Evolutionary conservation across 2,888 invertebrate species (phyloP), one percentile per base, ranked within the genome.

Genomic region (Agelastica alni): DNA sequence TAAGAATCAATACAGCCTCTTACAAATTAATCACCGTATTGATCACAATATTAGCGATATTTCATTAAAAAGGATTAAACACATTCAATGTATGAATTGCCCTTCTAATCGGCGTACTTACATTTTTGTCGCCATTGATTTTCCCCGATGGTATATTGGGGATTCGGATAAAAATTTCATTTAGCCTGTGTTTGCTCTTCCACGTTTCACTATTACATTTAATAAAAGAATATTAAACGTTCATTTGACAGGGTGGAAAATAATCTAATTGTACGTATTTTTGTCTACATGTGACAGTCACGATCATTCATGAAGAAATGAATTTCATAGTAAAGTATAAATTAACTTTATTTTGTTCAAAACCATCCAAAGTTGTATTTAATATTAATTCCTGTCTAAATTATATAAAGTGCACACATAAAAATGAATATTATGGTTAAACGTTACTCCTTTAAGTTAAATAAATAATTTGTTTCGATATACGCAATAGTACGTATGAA

Each of bases 61-160:
- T 69, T 71, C 71, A 72, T 72, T 71, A 71, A 72, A 71, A 71
- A 69, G 70, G 70, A 70, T 71, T 68, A 69, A 67, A 69, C 68
- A 67, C 69, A 63, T 64, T 63, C 64, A 66, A 65, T 60, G 63
- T 62, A 60, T 58, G 58, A 56, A 62, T 59, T 61, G 62, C 58
- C 62, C 59, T 61, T 53, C 53, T 58, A 61, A 64, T 62, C 61
- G 53, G 53, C 49, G 48, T 55, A 31, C 58, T 58, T 41, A 39
- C 37, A 39, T 41, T 49, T 49, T 56, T 54, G 31, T 53, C 10
- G 43, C 22, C 44, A 45, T 55, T 31, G 55, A 58, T 54, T 54
- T 41, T 43, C 44, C 14, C 17, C 47, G 45, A 55, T 58, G 48
- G 45, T 37, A 60, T 61, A 60, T 61, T 52, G 58, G 51, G 47